These are phyloP conservation scores for Magallana nippona DNA, from an alignment of 2,888 invertebrate species.

Conservation along the genomic window DNA sequence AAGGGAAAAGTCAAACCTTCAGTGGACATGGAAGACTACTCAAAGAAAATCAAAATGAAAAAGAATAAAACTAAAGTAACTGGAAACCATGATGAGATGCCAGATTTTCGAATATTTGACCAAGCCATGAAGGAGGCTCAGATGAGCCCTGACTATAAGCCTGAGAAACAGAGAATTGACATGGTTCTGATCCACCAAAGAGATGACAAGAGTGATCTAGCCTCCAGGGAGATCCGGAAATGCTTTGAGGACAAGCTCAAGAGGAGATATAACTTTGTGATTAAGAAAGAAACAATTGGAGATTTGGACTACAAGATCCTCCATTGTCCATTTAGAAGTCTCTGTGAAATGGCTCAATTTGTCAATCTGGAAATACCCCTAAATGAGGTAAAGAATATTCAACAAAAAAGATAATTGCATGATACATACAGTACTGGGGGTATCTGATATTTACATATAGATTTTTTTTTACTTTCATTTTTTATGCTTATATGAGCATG, in stretches of 20 bases:
- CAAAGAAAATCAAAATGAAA: background rate
- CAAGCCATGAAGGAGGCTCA: conserved; percentile 2
- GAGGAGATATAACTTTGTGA: conserved; percentile 37
- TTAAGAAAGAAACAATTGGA: conserved; percentile 50
- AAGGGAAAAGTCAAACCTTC: background rate
- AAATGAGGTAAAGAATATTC: conserved; percentile 70
- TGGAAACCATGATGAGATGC: background rate
- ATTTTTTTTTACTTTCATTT: too few species aligned
- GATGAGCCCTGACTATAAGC: conserved; percentile 25
- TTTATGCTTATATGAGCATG: too few species aligned
- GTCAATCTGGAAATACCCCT: conserved; percentile 78
- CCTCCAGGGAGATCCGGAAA: conserved; percentile 52
- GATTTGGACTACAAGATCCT: conserved; percentile 68
- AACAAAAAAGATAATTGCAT: background rate
- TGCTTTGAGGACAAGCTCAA: conserved; percentile 64
- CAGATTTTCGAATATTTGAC: conserved; percentile 35
- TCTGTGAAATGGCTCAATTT: conserved; percentile 77
- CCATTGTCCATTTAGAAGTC: conserved; percentile 75
- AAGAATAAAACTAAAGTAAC: background rate
- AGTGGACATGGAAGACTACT: background rate
- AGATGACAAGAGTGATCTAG: conserved; percentile 52
- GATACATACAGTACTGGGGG: too few species aligned
- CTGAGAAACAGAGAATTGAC: conserved; percentile 75
- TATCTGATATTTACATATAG: too few species aligned
- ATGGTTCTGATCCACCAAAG: conserved; percentile 71